Conservation (phyloP, 2,888 invertebrate species). For the Geophilus truncorum region DNA sequence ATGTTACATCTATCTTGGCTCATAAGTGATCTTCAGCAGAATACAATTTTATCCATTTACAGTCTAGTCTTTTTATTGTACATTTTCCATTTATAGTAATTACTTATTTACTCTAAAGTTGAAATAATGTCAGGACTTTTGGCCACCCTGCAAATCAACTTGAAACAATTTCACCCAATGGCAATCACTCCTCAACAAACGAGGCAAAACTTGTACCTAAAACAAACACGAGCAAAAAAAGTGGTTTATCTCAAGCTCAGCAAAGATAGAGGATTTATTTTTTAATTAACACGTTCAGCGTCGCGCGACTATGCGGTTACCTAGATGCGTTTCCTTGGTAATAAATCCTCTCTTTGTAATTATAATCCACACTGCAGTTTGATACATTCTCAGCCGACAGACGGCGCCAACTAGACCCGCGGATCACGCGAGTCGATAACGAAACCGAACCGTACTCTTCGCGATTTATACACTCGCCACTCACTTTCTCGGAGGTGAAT, state of each 20-base stretch:
- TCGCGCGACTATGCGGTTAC: background rate
- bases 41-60: no score
- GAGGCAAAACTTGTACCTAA: background rate
- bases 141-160: no score
- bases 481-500: no score
- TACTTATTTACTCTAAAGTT: no score
- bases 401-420: background rate
- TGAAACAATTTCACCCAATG: no score
- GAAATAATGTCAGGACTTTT: no score
- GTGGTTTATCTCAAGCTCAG: background rate
- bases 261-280: background rate
- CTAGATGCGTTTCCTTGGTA: background rate
- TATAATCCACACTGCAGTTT: background rate
- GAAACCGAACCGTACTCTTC: no score
- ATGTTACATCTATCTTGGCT: no score
- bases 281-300: constrained; percentile 1
- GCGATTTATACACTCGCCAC: no score
- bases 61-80: no score
- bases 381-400: background rate
- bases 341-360: constrained; percentile 16
- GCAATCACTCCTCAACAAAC: background rate
- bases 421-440: background rate
- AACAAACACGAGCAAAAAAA: background rate
- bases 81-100: no score
- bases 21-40: no score